Conservation (phyloP, 2,797 vertebrate genomes). For the Eulemur mongoz region DNA sequence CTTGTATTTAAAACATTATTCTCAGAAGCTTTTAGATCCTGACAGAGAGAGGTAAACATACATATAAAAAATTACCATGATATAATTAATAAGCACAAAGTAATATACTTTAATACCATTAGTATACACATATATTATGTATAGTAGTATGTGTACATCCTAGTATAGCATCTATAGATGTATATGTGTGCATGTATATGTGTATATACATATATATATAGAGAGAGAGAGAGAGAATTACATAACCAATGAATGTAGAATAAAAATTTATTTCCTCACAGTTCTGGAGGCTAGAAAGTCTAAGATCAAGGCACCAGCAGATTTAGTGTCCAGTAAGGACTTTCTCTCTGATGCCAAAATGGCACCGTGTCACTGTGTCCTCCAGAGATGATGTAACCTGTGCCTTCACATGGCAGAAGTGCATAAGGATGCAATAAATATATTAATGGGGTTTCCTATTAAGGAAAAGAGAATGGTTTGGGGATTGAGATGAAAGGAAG, state of each 20-base stretch:
- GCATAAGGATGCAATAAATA: neutral
- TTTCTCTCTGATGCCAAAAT: neutral
- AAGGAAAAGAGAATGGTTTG: neutral
- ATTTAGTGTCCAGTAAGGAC: neutral
- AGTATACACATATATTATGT: neutral
- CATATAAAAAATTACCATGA: neutral
- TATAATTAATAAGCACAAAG: neutral
- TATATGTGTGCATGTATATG: neutral
- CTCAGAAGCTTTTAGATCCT: neutral
- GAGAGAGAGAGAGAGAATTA: neutral
- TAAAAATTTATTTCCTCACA: neutral
- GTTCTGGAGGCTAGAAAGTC: neutral
- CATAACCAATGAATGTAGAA: neutral
- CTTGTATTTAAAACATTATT: neutral
- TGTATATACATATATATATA: neutral
- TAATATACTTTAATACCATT: neutral
- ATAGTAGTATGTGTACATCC: neutral
- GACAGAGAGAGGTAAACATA: neutral
- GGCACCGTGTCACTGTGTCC: neutral
- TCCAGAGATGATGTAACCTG: neutral
- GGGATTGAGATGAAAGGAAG: neutral
- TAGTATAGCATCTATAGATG: neutral
- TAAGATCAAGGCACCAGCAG: neutral
- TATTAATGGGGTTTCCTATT: neutral
- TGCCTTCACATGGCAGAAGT: neutral